Percentiles rank a stretch among this genome's conserved stretches.
Evolutionary conservation across 2,888 invertebrate species (phyloP).

Genomic region (Drosophila siamana): DNA sequence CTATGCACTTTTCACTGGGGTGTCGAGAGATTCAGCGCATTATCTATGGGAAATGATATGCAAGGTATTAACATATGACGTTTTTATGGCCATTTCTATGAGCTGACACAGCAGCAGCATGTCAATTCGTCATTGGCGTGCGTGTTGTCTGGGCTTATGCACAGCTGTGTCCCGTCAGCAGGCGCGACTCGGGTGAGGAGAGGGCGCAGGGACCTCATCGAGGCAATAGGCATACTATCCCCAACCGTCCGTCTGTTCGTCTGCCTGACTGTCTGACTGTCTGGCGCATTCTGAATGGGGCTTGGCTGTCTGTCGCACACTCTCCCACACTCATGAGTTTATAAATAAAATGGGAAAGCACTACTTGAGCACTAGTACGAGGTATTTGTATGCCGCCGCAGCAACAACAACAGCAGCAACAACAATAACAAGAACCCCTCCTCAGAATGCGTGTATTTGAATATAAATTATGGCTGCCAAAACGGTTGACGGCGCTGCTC

Average conservation of each 20-base stretch:
- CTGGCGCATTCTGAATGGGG: constrained; percentile 28
- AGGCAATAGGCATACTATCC: constrained; percentile 23
- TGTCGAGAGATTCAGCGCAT: not conserved
- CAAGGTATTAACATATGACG: constrained; percentile 24
- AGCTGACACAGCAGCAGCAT: constrained; percentile 45
- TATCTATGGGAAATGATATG: constrained; percentile 1
- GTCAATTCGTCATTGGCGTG: constrained; percentile 28
- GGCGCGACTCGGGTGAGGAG: not conserved
- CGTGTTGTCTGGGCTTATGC: constrained; percentile 2
- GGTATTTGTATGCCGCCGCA: constrained; percentile 14
- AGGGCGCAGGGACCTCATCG: constrained; percentile 22
- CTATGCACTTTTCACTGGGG: not conserved
- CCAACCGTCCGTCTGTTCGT: no score
- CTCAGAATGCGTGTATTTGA: constrained; percentile 30
- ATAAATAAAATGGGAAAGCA: constrained; percentile 70
- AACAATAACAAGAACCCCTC: not conserved
- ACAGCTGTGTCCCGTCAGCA: not conserved
- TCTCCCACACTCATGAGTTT: constrained; percentile 43
- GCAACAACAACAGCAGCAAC: not conserved
- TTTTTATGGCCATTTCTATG: constrained; percentile 21
- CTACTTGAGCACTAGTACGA: constrained; percentile 49
- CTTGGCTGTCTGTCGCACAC: constrained; percentile 25
- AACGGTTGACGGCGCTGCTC: constrained; percentile 56
- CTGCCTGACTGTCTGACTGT: constrained; percentile 30
- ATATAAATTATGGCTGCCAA: constrained; percentile 61